phyloP scores from a whole-genome alignment of 2,113 vertebrate genomes.

The Pomatostomus ruficeps region DNA sequence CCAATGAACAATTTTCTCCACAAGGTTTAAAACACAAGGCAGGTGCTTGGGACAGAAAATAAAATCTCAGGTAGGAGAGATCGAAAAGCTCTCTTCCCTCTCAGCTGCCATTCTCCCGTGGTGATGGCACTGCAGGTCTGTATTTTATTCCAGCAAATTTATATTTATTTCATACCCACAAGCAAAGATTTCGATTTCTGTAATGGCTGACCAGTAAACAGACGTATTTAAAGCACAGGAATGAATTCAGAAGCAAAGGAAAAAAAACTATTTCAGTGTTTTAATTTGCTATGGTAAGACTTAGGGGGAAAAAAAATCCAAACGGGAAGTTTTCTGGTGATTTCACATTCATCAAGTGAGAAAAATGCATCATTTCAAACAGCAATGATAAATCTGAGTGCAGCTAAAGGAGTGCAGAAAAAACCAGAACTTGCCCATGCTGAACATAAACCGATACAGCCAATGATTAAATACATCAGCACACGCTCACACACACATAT shows the following conservation, averaged over 20 bases:
- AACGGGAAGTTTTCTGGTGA: not conserved
- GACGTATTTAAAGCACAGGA: not conserved
- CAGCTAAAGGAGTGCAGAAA: not conserved
- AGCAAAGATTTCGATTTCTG: not conserved
- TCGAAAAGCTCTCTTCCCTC: not conserved
- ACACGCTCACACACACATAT: not conserved
- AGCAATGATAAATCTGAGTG: not conserved
- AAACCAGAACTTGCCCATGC: slow-evolving; percentile 21
- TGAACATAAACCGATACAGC: slow-evolving; percentile 30
- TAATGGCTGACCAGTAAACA: not conserved
- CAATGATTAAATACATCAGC: not conserved
- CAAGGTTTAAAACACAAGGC: not conserved
- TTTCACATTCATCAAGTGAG: not conserved
- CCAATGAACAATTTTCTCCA: not conserved
- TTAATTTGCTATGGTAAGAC: not conserved
- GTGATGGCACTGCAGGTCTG: not conserved
- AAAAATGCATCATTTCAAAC: not conserved
- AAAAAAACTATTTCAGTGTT: not conserved
- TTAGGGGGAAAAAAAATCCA: rapidly evolving
- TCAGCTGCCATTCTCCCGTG: not conserved
- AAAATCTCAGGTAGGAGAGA: not conserved
- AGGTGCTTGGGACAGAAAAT: not conserved
- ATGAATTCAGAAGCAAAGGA: not conserved
- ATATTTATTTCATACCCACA: not conserved
- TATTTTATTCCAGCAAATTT: not conserved